Evolutionary conservation across 2,113 vertebrate genomes (phyloP).

Genomic region (Misgurnus mizolepis): DNA sequence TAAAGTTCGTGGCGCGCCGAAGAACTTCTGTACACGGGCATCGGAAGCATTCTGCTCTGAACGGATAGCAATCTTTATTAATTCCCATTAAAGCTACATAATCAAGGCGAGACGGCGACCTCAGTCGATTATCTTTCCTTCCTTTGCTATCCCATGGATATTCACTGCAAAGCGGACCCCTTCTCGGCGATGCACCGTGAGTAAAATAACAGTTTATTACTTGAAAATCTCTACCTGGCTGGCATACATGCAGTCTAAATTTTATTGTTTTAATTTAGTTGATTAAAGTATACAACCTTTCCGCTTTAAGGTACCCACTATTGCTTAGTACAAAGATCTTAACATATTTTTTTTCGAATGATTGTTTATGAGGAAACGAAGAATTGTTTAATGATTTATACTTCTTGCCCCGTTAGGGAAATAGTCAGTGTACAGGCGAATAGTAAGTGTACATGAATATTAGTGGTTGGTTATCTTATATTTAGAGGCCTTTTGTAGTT

Average conservation of each 20-base stretch:
- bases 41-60: conserved; percentile 62
- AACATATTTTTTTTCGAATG: background rate
- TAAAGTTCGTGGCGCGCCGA: conserved; percentile 63
- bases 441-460: background rate
- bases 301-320: background rate
- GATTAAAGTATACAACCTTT: background rate
- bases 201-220: conserved; percentile 75
- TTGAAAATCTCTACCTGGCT: background rate
- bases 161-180: conserved; percentile 99
- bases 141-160: conserved; percentile 99
- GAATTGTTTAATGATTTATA: background rate
- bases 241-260: background rate
- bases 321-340: background rate
- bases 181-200: conserved; percentile 99
- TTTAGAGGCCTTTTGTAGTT: conserved; percentile 4
- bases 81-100: conserved; percentile 89
- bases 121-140: conserved; percentile 99
- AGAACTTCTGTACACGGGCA: conserved; percentile 67
- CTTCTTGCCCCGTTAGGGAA: background rate
- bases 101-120: conserved; percentile 97
- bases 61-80: conserved; percentile 66
- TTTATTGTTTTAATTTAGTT: background rate
- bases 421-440: background rate
- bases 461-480: conserved; percentile 21
- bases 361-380: too few species aligned